phyloP scores from a whole-genome alignment of 1,140 invertebrate genomes.

The Lerema accius region DNA sequence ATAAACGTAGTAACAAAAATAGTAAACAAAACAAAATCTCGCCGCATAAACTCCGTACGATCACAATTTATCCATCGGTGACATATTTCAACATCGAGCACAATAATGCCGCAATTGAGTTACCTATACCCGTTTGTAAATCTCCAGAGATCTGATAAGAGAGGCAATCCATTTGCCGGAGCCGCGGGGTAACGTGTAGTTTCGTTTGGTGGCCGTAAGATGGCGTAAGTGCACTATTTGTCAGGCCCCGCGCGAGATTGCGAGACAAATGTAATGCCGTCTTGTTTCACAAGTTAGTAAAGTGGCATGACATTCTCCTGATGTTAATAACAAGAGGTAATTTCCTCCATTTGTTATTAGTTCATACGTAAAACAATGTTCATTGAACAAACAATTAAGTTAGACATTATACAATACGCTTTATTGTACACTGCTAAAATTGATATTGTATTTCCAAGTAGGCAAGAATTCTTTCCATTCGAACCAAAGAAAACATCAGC shows the following conservation, averaged over 20 bases:
- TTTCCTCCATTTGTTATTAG: too few species aligned
- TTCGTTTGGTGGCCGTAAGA: conserved; percentile 2
- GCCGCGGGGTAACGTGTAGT: conserved; percentile 1
- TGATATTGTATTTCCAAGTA: too few species aligned
- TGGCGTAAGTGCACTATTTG: conserved; percentile 16
- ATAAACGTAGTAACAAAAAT: too few species aligned
- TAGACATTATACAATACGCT: too few species aligned
- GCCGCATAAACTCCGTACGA: too few species aligned
- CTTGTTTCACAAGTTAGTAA: neutral
- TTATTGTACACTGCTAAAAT: too few species aligned
- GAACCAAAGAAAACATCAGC: too few species aligned
- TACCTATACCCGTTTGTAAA: conserved; percentile 9
- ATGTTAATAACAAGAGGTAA: too few species aligned
- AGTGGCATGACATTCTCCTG: neutral
- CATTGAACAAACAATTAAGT: too few species aligned
- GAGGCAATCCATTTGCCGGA: neutral
- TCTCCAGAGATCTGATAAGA: conserved; percentile 1
- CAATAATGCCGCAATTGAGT: conserved; percentile 6
- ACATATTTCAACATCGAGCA: conserved; percentile 21
- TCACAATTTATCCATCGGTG: neutral
- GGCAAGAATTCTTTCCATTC: too few species aligned
- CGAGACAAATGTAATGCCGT: conserved; percentile 9
- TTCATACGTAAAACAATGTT: too few species aligned
- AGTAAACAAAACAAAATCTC: too few species aligned
- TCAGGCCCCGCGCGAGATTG: conserved; percentile 1